Evolutionary conservation across 2,797 vertebrate genomes (phyloP).

Genomic region (Lacerta bilineata): DNA sequence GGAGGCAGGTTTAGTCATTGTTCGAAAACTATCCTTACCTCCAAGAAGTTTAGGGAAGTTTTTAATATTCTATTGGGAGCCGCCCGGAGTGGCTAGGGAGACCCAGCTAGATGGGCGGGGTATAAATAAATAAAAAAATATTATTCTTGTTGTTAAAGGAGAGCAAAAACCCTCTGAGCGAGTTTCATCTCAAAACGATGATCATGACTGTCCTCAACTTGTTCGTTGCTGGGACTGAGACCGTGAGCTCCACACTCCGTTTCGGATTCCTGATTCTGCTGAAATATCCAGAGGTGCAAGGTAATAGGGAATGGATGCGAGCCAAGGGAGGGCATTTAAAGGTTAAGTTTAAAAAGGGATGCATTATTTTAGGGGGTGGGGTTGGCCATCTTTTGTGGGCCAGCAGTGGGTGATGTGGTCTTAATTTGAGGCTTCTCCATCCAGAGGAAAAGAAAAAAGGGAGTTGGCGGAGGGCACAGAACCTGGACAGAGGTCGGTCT

Average conservation of each 20-base stretch:
- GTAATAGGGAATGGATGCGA: constrained; percentile 38
- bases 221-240: constrained; percentile 74
- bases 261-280: constrained; percentile 70
- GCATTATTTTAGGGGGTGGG: background rate
- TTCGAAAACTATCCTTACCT: too few species aligned
- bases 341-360: background rate
- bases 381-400: too few species aligned
- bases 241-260: constrained; percentile 68
- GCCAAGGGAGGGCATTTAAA: background rate
- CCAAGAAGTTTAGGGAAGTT: too few species aligned
- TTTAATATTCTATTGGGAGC: too few species aligned
- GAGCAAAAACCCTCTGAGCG: background rate
- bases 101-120: too few species aligned
- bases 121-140: too few species aligned
- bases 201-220: constrained; percentile 69
- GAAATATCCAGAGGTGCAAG: constrained; percentile 70
- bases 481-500: background rate
- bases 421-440: background rate
- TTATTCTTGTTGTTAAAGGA: background rate
- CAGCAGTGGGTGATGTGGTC: background rate
- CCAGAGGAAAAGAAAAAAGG: background rate
- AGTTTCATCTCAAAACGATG: constrained; percentile 44
- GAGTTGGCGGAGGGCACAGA: background rate
- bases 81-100: too few species aligned
- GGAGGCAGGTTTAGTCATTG: too few species aligned